Base-by-base conservation (phyloP, 2,888 invertebrate species). In the Lamellibrachia satsuma region DNA sequence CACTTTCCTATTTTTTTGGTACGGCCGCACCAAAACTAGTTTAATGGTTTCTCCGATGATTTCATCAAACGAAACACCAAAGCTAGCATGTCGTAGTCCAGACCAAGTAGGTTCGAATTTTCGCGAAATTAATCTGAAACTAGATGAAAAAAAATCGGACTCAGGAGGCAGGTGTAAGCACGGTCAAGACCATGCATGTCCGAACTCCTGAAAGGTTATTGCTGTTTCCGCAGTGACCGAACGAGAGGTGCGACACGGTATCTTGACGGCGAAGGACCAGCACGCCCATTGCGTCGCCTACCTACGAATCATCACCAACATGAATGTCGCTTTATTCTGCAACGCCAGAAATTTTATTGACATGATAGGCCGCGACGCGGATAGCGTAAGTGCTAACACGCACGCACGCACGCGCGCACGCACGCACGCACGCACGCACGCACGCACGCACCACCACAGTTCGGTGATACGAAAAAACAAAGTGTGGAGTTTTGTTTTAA, bases 171-270 rank as follows among this genome's bases (percentile, higher is more conserved):
- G 39, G 39, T 39, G 39, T 39, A 39, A 39, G 39, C 39, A 39
- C 39, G 39, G 39, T 39, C 39, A 39, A 39, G 39, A 39, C 39
- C 39, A 39, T 1, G 39, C 39, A 39, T 39, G 39, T 39, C 39
- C 39, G 39, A 39, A 39, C 39, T 39, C 39, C 39, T 39, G 39
- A 39, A 39, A 39, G 39, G 60, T 11, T 11, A 15, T 75, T 75
- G 75, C 6, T 22, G 75, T 75, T 94, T 93, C 0, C 52, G 57
- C 96, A 99, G 99, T 99, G 52, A 99, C 99, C 1, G 99, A 99
- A 97, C 97, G 99, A 91, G 99, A 99, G 97, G 99, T 99, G 0
- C 99, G 99, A 94, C 98, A 99, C 95, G 99, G 99, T 0, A 97
- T 99, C 7, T 97, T 99, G 39, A 98, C 98, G 95, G 99, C 99